Percentiles rank a stretch among this genome's conserved stretches.
phyloP scores from a whole-genome alignment of 2,113 vertebrate genomes.

The Zingel zingel region DNA sequence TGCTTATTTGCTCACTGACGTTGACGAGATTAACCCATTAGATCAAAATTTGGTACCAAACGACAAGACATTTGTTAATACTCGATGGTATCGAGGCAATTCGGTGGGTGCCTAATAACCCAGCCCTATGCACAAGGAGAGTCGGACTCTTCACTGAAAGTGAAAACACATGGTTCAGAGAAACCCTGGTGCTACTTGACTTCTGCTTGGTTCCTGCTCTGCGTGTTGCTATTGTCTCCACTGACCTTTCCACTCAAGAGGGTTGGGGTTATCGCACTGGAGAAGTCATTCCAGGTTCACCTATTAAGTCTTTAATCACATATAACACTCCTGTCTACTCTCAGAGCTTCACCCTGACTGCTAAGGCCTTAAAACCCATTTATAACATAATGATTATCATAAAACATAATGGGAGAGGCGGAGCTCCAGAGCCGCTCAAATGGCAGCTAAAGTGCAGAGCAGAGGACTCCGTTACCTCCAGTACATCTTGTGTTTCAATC shows the following conservation, averaged over 20 bases:
- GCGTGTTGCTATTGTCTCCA: neutral
- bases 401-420: conserved; percentile 16
- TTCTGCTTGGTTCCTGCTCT: conserved; percentile 6
- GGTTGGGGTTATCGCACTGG: conserved; percentile 19
- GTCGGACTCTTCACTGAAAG: neutral
- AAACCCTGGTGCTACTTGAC: neutral
- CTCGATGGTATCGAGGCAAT: too few species aligned
- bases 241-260: conserved; percentile 39
- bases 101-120: too few species aligned
- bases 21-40: too few species aligned
- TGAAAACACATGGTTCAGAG: conserved; percentile 1
- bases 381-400: conserved; percentile 45
- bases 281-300: conserved; percentile 32
- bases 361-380: conserved; percentile 18
- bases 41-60: too few species aligned
- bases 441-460: neutral
- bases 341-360: conserved; percentile 7
- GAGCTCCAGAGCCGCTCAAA: neutral
- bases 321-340: neutral
- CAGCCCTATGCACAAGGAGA: too few species aligned
- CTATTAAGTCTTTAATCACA: conserved; percentile 47
- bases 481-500: conserved; percentile 27
- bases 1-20: too few species aligned
- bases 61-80: too few species aligned
- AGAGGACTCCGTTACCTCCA: neutral